phyloP scores from a whole-genome alignment of 2,113 vertebrate genomes.

The Charadrius vociferus region DNA sequence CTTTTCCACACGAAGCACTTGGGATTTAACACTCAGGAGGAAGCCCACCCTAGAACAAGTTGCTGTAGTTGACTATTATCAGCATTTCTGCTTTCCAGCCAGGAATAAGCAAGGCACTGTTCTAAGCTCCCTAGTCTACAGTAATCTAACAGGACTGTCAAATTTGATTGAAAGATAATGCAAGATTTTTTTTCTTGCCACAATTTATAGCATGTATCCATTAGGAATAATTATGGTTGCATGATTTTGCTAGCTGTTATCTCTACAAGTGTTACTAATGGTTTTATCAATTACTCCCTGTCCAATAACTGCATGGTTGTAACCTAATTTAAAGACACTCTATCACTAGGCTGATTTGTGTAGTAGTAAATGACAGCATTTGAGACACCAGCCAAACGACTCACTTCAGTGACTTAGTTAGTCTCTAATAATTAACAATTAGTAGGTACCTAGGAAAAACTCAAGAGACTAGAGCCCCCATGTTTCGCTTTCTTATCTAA shows the following conservation, averaged over 20 bases:
- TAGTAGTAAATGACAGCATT: constrained; percentile 89
- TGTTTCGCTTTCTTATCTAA: constrained; percentile 68
- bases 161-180: constrained; percentile 89
- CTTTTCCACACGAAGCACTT: neutral
- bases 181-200: constrained; percentile 84
- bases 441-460: constrained; percentile 78
- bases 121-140: constrained; percentile 33
- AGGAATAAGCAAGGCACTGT: neutral
- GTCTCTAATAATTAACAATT: constrained; percentile 91
- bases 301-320: constrained; percentile 95
- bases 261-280: constrained; percentile 99
- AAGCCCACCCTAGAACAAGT: neutral
- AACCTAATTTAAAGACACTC: constrained; percentile 94
- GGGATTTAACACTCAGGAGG: neutral
- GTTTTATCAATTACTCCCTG: constrained; percentile 96
- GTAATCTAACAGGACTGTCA: constrained; percentile 82
- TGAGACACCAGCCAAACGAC: constrained; percentile 85
- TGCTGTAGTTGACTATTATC: neutral
- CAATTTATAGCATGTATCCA: constrained; percentile 95
- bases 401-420: constrained; percentile 87
- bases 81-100: neutral
- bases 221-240: constrained; percentile 95
- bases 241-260: constrained; percentile 97
- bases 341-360: constrained; percentile 89
- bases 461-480: constrained; percentile 68